Percentiles rank a stretch among this genome's conserved stretches.
Conservation (phyloP, 2,113 vertebrate genomes). For the Gnathonemus echidnorhynchus region DNA sequence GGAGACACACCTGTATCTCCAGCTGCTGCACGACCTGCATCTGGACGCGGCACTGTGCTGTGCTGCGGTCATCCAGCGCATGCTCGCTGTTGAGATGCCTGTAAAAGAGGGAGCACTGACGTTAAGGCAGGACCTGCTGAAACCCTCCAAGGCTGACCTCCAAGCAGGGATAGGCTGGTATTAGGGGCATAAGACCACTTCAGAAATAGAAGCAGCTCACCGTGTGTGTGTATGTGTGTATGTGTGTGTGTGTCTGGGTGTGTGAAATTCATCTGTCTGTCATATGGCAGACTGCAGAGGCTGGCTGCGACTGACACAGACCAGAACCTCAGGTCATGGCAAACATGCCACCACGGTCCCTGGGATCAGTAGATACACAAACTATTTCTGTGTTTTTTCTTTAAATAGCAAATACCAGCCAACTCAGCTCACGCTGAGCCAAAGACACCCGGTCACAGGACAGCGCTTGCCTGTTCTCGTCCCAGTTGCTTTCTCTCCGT, state of each 20-base stretch:
- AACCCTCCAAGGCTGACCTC: too few relatives aligned
- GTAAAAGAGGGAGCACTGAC: slow-evolving; percentile 18
- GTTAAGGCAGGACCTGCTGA: background rate
- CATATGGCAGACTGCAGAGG: background rate
- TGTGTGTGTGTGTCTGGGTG: background rate
- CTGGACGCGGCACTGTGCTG: slow-evolving; percentile 95
- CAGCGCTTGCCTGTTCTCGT: background rate
- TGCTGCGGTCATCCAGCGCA: slow-evolving; percentile 93
- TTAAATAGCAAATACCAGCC: background rate
- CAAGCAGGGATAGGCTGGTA: too few relatives aligned
- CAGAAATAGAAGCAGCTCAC: too few relatives aligned
- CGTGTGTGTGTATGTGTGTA: background rate
- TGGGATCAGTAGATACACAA: background rate
- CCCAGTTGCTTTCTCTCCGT: background rate
- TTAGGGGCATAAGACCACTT: too few relatives aligned
- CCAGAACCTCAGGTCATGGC: background rate
- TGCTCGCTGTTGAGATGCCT: slow-evolving; percentile 99
- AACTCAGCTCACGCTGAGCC: background rate
- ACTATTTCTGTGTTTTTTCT: background rate
- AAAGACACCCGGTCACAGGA: background rate
- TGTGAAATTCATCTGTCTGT: background rate
- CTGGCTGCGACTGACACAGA: background rate
- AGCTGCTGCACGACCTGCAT: slow-evolving; percentile 98
- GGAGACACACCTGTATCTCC: slow-evolving; percentile 87
- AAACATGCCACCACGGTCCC: background rate